These are phyloP conservation scores for Ganaspis brasiliensis DNA, from an alignment of 2,888 invertebrate genomes.

Conservation along the genomic window DNA sequence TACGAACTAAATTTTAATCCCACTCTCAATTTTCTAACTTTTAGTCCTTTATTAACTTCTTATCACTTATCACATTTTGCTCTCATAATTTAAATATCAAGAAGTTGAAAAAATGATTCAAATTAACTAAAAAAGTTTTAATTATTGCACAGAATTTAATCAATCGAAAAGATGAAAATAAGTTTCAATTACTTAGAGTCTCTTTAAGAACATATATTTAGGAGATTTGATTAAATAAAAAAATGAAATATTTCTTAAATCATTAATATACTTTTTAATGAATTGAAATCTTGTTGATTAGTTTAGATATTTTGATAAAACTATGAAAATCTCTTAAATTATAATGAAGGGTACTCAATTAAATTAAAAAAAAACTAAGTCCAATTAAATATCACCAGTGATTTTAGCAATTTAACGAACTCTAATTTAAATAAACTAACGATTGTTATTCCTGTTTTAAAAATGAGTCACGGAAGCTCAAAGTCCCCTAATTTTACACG, in stretches of 20 bases:
- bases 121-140: too few relatives aligned
- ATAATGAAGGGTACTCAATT: too few relatives aligned
- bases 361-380: neutral
- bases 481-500: neutral
- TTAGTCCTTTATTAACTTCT: slow-evolving; percentile 9
- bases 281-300: too few relatives aligned
- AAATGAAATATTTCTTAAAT: too few relatives aligned
- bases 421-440: neutral
- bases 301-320: too few relatives aligned
- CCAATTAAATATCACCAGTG: neutral
- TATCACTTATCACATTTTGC: slow-evolving; percentile 11
- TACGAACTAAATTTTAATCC: slow-evolving; percentile 8
- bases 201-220: too few relatives aligned
- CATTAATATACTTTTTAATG: too few relatives aligned
- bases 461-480: neutral
- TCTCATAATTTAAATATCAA: slow-evolving; percentile 10
- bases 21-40: neutral
- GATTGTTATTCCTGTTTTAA: neutral
- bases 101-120: neutral
- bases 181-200: too few relatives aligned
- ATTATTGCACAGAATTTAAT: neutral
- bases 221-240: too few relatives aligned
- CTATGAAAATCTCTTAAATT: too few relatives aligned
- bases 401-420: neutral
- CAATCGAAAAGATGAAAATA: too few relatives aligned